Evolutionary conservation across 2,797 vertebrate genomes (phyloP), one percentile per base, ranked within the genome.

Genomic region (Rhinogobio ventralis): DNA sequence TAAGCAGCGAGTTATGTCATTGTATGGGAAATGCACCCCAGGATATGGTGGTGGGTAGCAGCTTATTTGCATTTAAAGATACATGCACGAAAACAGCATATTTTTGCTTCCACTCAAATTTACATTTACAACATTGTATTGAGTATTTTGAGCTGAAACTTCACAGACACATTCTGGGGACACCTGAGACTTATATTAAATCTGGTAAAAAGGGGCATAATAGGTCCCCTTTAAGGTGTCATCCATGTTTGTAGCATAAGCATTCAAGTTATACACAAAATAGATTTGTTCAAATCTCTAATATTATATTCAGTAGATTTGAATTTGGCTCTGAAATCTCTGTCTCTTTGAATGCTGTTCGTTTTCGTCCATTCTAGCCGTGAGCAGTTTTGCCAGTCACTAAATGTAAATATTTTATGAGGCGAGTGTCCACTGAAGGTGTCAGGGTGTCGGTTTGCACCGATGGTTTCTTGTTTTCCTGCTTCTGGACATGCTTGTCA

Each of bases 341-440:
- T 19, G 39, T 76, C 33, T 76, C 46, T 42, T 57, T 36, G 30
- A 67, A 68, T 3, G 6, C 19, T 66, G 17, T 53, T 68, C 1
- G 15, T 53, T 42, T 51, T 74, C 0, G 0, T 23, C 25, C 45
- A 9, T 69, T 64, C 83, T 49, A 42, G 9, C n/a, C 15, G 11
- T 17, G 17, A 46, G 66, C 13, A 30, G 89, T 90, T 90, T 91
- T 91, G 64, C 87, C 83, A 82, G 91, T 94, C 93, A 93, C 92
- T 89, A 89, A 84, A 92, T 74, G 86, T 95, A 91, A 95, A 95
- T 95, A 93, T 94, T 94, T 94, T 60, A 95, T 94, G 88, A 82
- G 89, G 85, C 83, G 89, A 87, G 90, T 90, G 92, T 91, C 33
- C 67, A 78, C 85, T 89, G 82, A 87, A 90, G 88, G 64, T 79